Evolutionary conservation across 2,113 vertebrate species (phyloP).

Genomic region (Heterotis niloticus): DNA sequence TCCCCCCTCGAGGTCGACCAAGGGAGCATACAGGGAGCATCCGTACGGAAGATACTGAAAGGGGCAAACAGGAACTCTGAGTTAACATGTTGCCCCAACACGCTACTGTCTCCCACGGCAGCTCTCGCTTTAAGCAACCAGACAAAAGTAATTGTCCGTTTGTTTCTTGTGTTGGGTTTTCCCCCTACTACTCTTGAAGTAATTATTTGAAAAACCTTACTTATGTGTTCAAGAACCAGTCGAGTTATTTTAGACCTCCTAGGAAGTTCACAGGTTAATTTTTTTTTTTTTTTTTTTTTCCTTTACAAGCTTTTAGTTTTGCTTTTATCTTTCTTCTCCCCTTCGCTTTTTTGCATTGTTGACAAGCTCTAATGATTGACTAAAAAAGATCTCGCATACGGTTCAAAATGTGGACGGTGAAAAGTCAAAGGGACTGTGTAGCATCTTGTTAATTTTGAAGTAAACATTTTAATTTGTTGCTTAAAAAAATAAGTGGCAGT

Average conservation of each 20-base stretch:
- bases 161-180: slow-evolving; percentile 47
- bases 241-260: slow-evolving; percentile 49
- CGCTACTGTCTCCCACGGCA: slow-evolving; percentile 65
- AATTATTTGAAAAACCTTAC: slow-evolving; percentile 46
- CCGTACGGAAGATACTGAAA: slow-evolving; percentile 93
- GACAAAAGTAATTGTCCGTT: slow-evolving; percentile 77
- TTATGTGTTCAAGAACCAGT: slow-evolving; percentile 55
- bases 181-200: slow-evolving; percentile 70
- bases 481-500: slow-evolving; percentile 77
- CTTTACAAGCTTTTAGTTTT: slow-evolving; percentile 45
- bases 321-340: slow-evolving; percentile 44
- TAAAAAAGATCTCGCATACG: slow-evolving; percentile 62
- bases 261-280: slow-evolving; percentile 47
- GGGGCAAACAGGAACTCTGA: slow-evolving; percentile 45
- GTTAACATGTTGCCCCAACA: slow-evolving; percentile 56
- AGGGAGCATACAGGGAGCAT: slow-evolving; percentile 89
- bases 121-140: slow-evolving; percentile 71
- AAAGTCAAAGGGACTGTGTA: slow-evolving; percentile 52
- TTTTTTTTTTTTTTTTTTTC: slow-evolving; percentile 32
- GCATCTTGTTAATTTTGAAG: slow-evolving; percentile 58
- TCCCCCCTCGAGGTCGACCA: slow-evolving; percentile 76
- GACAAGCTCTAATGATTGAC: slow-evolving; percentile 66
- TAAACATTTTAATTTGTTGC: slow-evolving; percentile 62
- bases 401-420: slow-evolving; percentile 59
- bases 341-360: slow-evolving; percentile 67